A percentile compares a stretch with the other conserved stretches of the same genome.
These are phyloP conservation scores for Macroteleia sp. DNA, from an alignment of 2,888 invertebrate genomes.

Conservation along the genomic window DNA sequence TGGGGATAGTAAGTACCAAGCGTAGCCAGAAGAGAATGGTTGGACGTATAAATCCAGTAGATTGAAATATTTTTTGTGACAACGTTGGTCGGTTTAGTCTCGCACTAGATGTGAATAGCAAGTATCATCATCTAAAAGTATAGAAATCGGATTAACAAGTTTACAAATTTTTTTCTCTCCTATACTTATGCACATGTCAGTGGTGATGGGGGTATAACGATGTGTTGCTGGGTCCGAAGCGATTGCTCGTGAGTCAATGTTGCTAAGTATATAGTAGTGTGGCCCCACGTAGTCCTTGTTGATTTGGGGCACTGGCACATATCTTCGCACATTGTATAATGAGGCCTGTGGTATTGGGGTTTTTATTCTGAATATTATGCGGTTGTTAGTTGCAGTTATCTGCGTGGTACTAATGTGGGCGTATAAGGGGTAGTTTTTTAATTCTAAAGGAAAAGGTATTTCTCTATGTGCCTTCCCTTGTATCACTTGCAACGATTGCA, in stretches of 20 bases:
- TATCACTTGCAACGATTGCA: not conserved
- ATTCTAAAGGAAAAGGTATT: not conserved
- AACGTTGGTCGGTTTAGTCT: conserved; percentile 1
- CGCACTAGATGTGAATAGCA: not conserved
- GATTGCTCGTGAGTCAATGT: not conserved
- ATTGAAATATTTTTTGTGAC: conserved; percentile 6
- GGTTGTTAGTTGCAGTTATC: not conserved
- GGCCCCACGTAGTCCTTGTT: not conserved
- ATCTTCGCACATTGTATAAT: not conserved
- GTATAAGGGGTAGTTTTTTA: conserved; percentile 1
- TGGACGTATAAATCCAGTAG: not conserved
- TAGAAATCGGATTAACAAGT: not conserved
- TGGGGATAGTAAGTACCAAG: conserved; percentile 3
- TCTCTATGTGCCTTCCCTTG: not conserved
- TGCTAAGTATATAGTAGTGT: conserved; percentile 1
- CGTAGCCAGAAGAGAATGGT: not conserved
- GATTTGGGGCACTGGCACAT: not conserved
- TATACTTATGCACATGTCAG: not conserved
- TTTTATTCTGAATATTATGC: not conserved
- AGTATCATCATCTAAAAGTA: conserved; percentile 3
- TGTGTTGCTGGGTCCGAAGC: not conserved
- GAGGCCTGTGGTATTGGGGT: not conserved
- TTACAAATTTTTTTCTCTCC: conserved; percentile 2
- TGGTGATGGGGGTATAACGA: not conserved
- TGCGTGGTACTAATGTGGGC: not conserved